Conservation (phyloP, 2,888 invertebrate genomes). For the Thecophora atra region DNA sequence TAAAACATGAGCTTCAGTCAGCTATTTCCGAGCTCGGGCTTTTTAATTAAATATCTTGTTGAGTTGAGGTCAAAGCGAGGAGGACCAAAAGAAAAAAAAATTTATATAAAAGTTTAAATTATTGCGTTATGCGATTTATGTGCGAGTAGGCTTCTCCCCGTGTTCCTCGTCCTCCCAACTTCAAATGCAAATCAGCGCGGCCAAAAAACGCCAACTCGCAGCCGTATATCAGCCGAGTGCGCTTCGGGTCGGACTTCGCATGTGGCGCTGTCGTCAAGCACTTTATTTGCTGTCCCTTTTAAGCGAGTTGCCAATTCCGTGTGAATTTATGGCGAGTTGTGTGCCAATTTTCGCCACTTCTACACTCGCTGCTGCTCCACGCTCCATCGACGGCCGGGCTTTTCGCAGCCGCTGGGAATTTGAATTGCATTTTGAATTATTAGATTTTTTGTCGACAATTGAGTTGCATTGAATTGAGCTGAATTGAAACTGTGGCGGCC, state of each 20-base stretch:
- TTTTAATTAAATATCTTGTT: conserved; percentile 16
- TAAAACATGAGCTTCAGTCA: background rate
- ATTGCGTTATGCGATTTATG: conserved; percentile 1
- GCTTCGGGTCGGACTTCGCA: background rate
- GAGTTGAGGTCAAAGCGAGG: background rate
- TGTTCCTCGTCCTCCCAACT: background rate
- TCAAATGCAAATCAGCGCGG: background rate
- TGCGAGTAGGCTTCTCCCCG: background rate
- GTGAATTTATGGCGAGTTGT: conserved; percentile 31
- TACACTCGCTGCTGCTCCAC: background rate
- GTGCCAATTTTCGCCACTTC: conserved; percentile 13
- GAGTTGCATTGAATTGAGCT: conserved; percentile 25
- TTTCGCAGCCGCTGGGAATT: conserved; percentile 22
- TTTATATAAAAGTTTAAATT: conserved; percentile 4
- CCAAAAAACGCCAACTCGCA: background rate
- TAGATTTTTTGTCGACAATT: conserved; percentile 31
- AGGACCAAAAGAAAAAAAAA: background rate
- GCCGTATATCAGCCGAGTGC: conserved; percentile 6
- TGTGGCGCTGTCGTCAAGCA: background rate
- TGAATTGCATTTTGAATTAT: conserved; percentile 29
- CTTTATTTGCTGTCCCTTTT: conserved; percentile 18
- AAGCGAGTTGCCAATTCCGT: conserved; percentile 9
- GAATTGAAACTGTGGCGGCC: conserved; percentile 7
- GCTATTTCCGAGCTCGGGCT: background rate
- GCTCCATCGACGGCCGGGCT: background rate